Conservation (phyloP, 2,888 invertebrate genomes). For the Hedychridium roseum region DNA sequence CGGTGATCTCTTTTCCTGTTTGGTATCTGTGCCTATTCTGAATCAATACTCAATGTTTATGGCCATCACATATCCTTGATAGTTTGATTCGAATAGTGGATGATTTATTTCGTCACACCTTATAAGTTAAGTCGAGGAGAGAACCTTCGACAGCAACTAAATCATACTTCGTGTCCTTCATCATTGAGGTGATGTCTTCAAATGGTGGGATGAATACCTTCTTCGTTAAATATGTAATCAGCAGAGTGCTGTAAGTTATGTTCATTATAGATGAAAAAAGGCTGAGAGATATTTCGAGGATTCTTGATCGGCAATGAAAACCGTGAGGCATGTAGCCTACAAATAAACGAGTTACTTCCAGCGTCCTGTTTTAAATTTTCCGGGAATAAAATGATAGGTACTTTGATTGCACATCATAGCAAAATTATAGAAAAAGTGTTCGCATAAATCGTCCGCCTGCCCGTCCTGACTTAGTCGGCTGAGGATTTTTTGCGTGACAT, state of each 20-base stretch:
- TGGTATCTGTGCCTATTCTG: not conserved
- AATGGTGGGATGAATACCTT: slow-evolving; percentile 33
- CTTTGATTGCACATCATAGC: slow-evolving; percentile 37
- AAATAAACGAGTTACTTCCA: not conserved
- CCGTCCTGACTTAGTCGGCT: not conserved
- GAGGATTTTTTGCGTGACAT: slow-evolving; percentile 14
- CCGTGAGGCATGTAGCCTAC: slow-evolving; percentile 16
- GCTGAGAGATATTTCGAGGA: slow-evolving; percentile 23
- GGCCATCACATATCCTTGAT: not conserved
- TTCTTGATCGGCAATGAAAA: slow-evolving; percentile 19
- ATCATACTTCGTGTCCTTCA: slow-evolving; percentile 27
- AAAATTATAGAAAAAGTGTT: slow-evolving; percentile 37
- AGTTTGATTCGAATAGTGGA: not conserved
- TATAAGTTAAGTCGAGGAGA: slow-evolving; percentile 6
- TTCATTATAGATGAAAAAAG: slow-evolving; percentile 33
- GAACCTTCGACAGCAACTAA: slow-evolving; percentile 25
- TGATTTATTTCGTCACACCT: slow-evolving; percentile 17
- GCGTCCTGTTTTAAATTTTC: not conserved
- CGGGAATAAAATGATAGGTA: slow-evolving; percentile 8
- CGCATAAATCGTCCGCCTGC: slow-evolving; percentile 8
- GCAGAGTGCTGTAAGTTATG: slow-evolving; percentile 29
- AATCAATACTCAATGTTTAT: not conserved
- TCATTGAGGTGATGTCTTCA: slow-evolving; percentile 21
- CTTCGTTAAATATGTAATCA: slow-evolving; percentile 31
- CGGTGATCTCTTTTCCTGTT: too few species aligned